phyloP scores from a whole-genome alignment of 2,797 vertebrate genomes.

The Microctenopoma stevenorrisi region DNA sequence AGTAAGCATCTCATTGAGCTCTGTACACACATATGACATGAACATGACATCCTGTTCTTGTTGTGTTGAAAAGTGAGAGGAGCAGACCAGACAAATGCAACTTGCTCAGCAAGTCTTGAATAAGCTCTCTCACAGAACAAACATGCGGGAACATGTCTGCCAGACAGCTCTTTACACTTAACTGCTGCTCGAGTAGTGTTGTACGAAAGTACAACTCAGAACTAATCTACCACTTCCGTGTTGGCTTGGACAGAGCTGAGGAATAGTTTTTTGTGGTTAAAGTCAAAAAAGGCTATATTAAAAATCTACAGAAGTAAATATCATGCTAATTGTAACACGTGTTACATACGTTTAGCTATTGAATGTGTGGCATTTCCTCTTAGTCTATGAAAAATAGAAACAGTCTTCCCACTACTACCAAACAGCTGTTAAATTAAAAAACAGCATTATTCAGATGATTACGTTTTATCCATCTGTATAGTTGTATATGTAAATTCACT shows the following conservation, averaged over 20 bases:
- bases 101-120: slow-evolving; percentile 59
- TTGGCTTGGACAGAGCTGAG: not conserved
- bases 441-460: not conserved
- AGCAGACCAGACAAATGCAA: slow-evolving; percentile 38
- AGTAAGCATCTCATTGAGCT: too few species aligned
- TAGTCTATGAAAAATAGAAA: not conserved
- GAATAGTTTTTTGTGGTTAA: not conserved
- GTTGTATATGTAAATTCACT: not conserved
- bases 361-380: not conserved
- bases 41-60: slow-evolving; percentile 46
- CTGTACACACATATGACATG: slow-evolving; percentile 9
- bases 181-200: slow-evolving; percentile 18
- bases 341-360: not conserved
- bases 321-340: not conserved
- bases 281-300: not conserved
- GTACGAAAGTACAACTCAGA: slow-evolving; percentile 24
- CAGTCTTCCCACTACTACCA: slow-evolving; percentile 3
- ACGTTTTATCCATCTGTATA: not conserved
- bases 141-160: slow-evolving; percentile 60
- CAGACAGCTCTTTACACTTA: slow-evolving; percentile 45
- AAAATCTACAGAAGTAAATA: not conserved
- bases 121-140: slow-evolving; percentile 59
- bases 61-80: slow-evolving; percentile 48
- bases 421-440: not conserved
- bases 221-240: slow-evolving; percentile 4